Evolutionary conservation across 2,113 vertebrate genomes (phyloP), one percentile per base, ranked within the genome.

Genomic region (Dasypus novemcinctus): DNA sequence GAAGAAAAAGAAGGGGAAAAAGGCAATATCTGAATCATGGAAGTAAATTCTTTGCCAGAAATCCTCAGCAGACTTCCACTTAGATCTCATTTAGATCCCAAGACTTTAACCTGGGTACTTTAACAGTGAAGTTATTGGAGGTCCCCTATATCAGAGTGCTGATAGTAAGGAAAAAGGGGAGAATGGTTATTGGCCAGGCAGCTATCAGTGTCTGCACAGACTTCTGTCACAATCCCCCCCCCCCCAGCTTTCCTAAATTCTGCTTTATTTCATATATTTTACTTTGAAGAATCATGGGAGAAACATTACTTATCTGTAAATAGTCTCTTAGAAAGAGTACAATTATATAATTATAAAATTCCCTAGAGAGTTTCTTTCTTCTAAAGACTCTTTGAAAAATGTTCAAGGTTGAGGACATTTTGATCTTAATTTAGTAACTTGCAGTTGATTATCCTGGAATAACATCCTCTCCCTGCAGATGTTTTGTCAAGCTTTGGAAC

Each of bases 391-490:
- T 96, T 95, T 91, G 94, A 92, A 96, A 92, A 96, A 82, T 96
- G 31, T 90, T 94, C 94, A 95, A 95, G 96, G 88, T 95, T 97
- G 86, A 95, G 74, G 94, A 76, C 88, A 95, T 93, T 92, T 89
- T 93, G 74, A 80, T 97, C 94, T 89, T 97, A 96, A 97, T 97
- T 97, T 96, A 96, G 87, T 72, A 96, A 83, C 85, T 95, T 75
- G 36, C 33, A 71, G 68, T 94, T 91, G 90, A 94, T 96, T 92
- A 94, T 95, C 93, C 75, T 94, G 38, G 68, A 86, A 93, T 95
- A 87, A 89, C 57, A 69, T 82, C 69, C 66, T 92, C 9, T 92
- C 78, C 91, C 57, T 95, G 82, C 79, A 94, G 94, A 89, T 93
- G 59, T 88, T 82, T 38, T 69, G 7, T 75, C 5, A 79, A 41